Evolutionary conservation across 2,797 vertebrate species (phyloP), one percentile per base, ranked within the genome.

Genomic region (Gouania willdenowi): DNA sequence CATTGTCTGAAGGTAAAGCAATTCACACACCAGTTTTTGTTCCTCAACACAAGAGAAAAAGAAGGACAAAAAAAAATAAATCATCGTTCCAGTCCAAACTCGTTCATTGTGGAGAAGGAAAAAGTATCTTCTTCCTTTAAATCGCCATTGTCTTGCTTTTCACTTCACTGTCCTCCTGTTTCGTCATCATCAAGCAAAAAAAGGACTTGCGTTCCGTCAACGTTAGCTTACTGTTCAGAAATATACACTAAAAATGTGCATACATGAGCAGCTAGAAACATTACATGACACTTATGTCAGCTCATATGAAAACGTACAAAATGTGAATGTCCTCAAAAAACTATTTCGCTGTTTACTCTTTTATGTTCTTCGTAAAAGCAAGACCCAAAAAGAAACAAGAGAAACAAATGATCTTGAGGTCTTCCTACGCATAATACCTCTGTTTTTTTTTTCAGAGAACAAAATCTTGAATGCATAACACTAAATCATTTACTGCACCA

Each of bases 281-380:
- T 93, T 84, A 96, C 92, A 92, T 91, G 91, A 93, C 93, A 91
- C 93, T n/a, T 88, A 94, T 89, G 92, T 93, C 90, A 91, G 93
- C 93, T 93, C 90, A 89, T 97, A 94, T 94, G 93, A 94, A 97
- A 96, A 95, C 92, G 89, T 94, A 98, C 91, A 94, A 94, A 97
- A 96, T 93, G 93, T 92, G 92, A 91, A 93, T 92, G 91, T 94
- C 87, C 91, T 92, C 91, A 89, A 94, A 97, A n/a, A 97, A 93
- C 93, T 91, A 92, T 87, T 92, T 83, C 90, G 93, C 90, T 84
- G 79, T 86, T 90, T 48, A 81, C 84, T 91, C 88, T 72, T 75
- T 90, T 88, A 88, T 88, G 59, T 72, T 69, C 62, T 51, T 75
- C 60, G 58, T 79, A 82, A 91, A 92, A 93, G 92, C 94, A 91